These are phyloP conservation scores for Cephus nigrinus DNA, from an alignment of 2,888 invertebrate genomes.

Conservation along the genomic window DNA sequence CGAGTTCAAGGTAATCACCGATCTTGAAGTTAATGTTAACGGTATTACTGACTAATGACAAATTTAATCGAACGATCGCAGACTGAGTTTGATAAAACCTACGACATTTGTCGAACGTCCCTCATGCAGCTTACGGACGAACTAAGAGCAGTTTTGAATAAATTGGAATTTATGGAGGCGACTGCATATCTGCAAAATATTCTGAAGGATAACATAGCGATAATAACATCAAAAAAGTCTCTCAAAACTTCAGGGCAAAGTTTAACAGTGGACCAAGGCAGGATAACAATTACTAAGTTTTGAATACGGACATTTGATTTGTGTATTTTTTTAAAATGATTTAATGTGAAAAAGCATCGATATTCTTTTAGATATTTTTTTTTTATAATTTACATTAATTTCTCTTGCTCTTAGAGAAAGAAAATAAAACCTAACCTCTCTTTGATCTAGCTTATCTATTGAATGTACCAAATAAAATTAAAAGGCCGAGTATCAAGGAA, in stretches of 20 bases:
- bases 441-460: neutral
- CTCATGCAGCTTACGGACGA: slow-evolving; percentile 13
- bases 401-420: neutral
- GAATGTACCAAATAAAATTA: neutral
- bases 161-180: slow-evolving; percentile 15
- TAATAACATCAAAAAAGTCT: neutral
- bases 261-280: neutral
- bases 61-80: slow-evolving; percentile 1
- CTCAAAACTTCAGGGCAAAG: neutral
- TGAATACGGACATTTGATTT: neutral
- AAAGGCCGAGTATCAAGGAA: neutral
- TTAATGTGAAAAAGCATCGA: neutral
- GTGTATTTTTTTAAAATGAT: too few relatives aligned
- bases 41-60: neutral
- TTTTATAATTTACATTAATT: neutral
- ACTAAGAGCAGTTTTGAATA: slow-evolving; percentile 17
- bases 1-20: slow-evolving; percentile 16
- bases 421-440: neutral
- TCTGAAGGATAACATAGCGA: neutral
- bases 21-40: neutral
- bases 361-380: neutral
- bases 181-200: slow-evolving; percentile 11
- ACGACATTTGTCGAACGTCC: slow-evolving; percentile 16
- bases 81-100: slow-evolving; percentile 14
- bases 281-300: neutral